Percentiles rank a stretch among this genome's conserved stretches.
phyloP scores from a whole-genome alignment of 2,797 vertebrate genomes.

The Manis pentadactyla region DNA sequence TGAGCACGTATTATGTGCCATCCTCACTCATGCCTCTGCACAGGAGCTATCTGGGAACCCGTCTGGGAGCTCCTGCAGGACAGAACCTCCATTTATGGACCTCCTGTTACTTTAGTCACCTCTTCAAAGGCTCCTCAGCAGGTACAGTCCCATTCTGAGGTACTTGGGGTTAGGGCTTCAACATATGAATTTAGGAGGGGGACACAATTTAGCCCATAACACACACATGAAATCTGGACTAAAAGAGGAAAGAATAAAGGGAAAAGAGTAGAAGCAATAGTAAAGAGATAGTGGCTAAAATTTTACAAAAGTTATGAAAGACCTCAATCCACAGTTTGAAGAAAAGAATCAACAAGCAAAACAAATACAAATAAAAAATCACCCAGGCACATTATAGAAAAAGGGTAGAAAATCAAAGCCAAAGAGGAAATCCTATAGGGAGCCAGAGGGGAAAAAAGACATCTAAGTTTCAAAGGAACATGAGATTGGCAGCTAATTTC shows the following conservation, averaged over 20 bases:
- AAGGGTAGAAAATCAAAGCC: not conserved
- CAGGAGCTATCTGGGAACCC: not conserved
- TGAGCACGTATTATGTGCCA: too few relatives aligned
- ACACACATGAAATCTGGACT: not conserved
- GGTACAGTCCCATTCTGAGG: not conserved
- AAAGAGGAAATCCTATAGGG: not conserved
- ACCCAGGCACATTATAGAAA: not conserved
- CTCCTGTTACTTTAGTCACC: not conserved
- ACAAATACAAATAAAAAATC: not conserved
- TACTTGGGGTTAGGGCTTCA: not conserved
- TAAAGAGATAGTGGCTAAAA: not conserved
- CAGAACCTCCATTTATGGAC: not conserved
- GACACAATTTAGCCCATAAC: not conserved
- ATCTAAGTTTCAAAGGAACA: not conserved
- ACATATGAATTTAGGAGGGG: not conserved
- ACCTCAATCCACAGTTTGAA: not conserved
- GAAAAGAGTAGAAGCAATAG: not conserved
- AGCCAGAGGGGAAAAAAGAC: not conserved
- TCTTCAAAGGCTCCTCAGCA: not conserved
- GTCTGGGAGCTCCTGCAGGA: not conserved
- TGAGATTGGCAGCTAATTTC: not conserved
- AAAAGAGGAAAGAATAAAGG: not conserved
- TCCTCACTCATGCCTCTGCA: not conserved
- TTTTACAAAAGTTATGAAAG: not conserved
- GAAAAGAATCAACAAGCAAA: not conserved